Base-by-base conservation (phyloP, 2,113 vertebrate species). In the Petroica traversi region DNA sequence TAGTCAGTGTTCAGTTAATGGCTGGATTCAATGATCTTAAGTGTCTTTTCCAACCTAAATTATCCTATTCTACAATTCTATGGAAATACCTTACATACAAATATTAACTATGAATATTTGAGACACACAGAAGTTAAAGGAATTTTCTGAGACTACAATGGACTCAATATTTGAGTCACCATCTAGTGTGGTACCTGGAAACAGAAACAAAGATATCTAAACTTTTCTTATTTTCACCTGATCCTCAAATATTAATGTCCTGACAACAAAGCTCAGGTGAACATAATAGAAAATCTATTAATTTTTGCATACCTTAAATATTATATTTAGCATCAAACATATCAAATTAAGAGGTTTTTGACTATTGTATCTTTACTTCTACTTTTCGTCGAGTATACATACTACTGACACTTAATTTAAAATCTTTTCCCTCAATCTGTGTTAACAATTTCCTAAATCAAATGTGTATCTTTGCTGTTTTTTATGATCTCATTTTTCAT, bases 1-100 rank as follows among this genome's bases (percentile, higher is more conserved):
- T 62, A 55, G 4, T 4, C 5, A 14, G 11, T 10, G 4, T 19
- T 64, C 25, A 25, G 12, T 61, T 87, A 17, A 26, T 0, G 0
- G 2, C 15, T 29, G 13, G 40, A 48, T 34, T 64, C 6, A 1
- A 11, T 54, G 38, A 45, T 46, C 25, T 61, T 49, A 54, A 68
- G 2, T 7, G 11, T 26, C 12, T 69, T 87, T 85, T 17, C 23
- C 29, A 57, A 64, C 3, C 3, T 40, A 41, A 76, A 76, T n/a
- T 5, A 34, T 29, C 24, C 18, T 43, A 3, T 76, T 82, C 31
- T 48, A 22, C 10, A 49, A 28, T 49, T 59, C 17, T 46, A 10
- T 26, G 25, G 51, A 66, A 71, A 46, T 41, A 33, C 33, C 36
- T 74, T 48, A 59, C 14, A 5, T 38, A 43, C 2, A 62, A 45